phyloP scores from a whole-genome alignment of 2,888 invertebrate species.

The Gastracanthus pulcherrimus region DNA sequence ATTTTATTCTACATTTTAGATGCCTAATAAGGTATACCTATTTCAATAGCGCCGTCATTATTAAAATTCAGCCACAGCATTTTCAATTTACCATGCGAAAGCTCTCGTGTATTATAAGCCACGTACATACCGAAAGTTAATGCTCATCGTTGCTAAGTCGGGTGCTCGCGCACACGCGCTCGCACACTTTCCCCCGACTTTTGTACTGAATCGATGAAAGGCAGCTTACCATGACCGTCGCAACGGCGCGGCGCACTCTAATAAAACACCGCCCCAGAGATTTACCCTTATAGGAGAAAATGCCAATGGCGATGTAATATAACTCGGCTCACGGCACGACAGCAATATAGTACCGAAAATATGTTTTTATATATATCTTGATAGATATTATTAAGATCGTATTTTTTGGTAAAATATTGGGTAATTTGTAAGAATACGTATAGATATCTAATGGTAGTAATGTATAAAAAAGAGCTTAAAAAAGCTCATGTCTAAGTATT shows the following conservation, averaged over 20 bases:
- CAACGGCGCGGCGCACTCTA: slow-evolving; percentile 9
- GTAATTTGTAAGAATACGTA: neutral
- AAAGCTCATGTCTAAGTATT: neutral
- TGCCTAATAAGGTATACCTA: too few species aligned
- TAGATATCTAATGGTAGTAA: too few species aligned
- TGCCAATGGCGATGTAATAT: neutral
- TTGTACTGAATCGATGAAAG: neutral
- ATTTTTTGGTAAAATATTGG: neutral
- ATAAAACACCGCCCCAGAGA: neutral
- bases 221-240: neutral
- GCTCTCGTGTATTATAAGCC: too few species aligned
- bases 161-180: neutral
- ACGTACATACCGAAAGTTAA: too few species aligned
- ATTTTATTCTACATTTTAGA: too few species aligned
- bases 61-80: too few species aligned
- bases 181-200: neutral
- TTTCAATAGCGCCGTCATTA: too few species aligned
- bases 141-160: neutral
- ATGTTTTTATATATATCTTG: neutral
- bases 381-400: neutral
- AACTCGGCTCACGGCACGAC: neutral
- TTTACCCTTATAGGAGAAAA: neutral
- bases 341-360: neutral
- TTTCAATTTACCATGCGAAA: too few species aligned
- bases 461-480: too few species aligned